Evolutionary conservation across 2,888 invertebrate species (phyloP).

Genomic region (Junonia oenone): DNA sequence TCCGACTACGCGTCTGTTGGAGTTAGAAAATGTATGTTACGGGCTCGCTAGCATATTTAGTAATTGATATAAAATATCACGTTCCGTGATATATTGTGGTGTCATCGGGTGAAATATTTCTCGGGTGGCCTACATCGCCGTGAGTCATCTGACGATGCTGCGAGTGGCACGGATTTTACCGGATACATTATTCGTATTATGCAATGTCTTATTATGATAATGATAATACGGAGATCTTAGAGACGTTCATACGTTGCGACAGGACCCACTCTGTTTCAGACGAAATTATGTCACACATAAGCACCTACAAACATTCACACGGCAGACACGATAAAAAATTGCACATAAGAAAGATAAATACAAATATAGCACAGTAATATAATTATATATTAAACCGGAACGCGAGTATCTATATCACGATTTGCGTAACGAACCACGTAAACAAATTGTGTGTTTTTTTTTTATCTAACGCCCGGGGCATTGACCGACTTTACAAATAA

Average conservation of each 20-base stretch:
- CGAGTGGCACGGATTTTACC: conserved; percentile 19
- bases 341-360: not conserved
- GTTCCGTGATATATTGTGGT: not conserved
- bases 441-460: conserved; percentile 68
- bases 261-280: not conserved
- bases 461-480: conserved; percentile 77
- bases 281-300: not conserved
- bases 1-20: conserved; percentile 30
- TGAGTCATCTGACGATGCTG: conserved; percentile 22
- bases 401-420: conserved; percentile 20
- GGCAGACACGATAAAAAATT: not conserved
- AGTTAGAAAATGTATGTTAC: conserved; percentile 20
- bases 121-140: conserved; percentile 22
- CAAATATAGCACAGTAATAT: not conserved
- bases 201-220: conserved; percentile 13
- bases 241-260: not conserved
- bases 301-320: not conserved
- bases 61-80: conserved; percentile 8
- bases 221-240: conserved; percentile 7
- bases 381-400: conserved; percentile 23
- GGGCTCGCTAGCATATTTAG: conserved; percentile 27
- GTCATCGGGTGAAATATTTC: conserved; percentile 18
- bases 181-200: conserved; percentile 23
- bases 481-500: conserved; percentile 77
- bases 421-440: conserved; percentile 72